Evolutionary conservation across 2,888 invertebrate genomes (phyloP).

Genomic region (Tribolium freemani): DNA sequence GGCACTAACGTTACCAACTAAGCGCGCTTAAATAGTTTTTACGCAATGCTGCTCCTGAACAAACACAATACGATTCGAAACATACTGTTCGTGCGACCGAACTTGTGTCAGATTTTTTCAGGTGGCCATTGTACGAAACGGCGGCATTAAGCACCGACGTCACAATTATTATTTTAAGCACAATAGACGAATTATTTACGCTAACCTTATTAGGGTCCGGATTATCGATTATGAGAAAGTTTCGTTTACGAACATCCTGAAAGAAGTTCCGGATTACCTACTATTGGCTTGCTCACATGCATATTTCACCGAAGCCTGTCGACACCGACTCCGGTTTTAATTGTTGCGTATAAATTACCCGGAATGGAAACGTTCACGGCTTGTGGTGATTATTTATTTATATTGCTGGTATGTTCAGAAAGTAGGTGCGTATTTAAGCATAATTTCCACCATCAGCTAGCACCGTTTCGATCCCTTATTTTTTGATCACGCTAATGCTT

Average conservation of each 20-base stretch:
- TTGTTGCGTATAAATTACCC: conserved; percentile 1
- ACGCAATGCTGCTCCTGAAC: conserved; percentile 38
- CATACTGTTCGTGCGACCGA: conserved; percentile 21
- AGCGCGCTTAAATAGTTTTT: conserved; percentile 43
- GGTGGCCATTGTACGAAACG: conserved; percentile 36
- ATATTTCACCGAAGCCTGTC: conserved; percentile 1
- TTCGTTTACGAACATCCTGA: neutral
- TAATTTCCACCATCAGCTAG: neutral
- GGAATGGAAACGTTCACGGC: neutral
- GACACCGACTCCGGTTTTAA: neutral
- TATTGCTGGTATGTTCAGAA: neutral
- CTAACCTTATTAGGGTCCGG: conserved; percentile 31
- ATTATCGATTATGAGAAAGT: conserved; percentile 27
- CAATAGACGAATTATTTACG: conserved; percentile 40
- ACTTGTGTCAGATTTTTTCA: conserved; percentile 37
- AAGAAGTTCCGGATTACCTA: neutral
- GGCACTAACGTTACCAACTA: conserved; percentile 43
- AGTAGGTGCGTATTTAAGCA: conserved; percentile 9
- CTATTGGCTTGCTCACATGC: neutral
- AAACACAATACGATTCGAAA: conserved; percentile 39
- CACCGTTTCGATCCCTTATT: neutral
- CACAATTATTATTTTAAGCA: conserved; percentile 36
- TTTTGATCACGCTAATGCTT: neutral
- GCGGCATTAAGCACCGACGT: conserved; percentile 8
- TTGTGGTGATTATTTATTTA: conserved; percentile 5